Base-by-base conservation (phyloP, 53 echinoderm and acorn worm species). In the Hippasteria phrygiana region DNA sequence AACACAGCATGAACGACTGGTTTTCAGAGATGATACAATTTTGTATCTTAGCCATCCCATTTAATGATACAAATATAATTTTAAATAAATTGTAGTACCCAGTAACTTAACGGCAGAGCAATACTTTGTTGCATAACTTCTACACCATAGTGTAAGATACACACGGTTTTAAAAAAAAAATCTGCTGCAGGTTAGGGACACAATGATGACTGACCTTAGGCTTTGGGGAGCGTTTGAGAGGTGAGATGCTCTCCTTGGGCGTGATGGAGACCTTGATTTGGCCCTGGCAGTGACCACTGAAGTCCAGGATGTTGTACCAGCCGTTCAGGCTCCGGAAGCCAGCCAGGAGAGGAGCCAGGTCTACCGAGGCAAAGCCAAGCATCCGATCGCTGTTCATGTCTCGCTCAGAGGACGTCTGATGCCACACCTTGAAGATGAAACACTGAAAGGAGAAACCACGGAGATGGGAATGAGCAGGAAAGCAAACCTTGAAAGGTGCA, bases 271-370 rank as follows among this genome's bases (percentile, higher is more conserved):
- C 89, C 88, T 96, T 96, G 37, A 96, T 93, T 90, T 96, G 97
- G 16, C 97, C 97, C 33, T 93, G 92, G 56, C 91, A 91, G 67
- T 93, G 93, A 3, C 97, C 94, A 71, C 88, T 91, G 90, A 96
- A 96, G 92, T 96, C 97, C 90, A 96, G 88, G 88, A 96, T 96
- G 75, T 96, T 96, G 71, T 96, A 96, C 97, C 97, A 96, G 43
- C 97, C 97, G 66, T 95, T 93, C 16, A 96, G 78, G 78, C 90
- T 89, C 41, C 93, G 89, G 50, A 96, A 93, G 12, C 97, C 97
- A 0, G 94, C 92, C 35, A 95, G 88, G 8, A 96, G 84, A 33
- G 97, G 97, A 13, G 93, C 95, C 32, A 96, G 90, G 78, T 96
- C 97, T 5, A 96, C 95, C 18, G 97, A 95, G 53, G 85, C 87